Evolutionary conservation across 2,888 invertebrate species (phyloP).

Genomic region (Philereme vetulata): DNA sequence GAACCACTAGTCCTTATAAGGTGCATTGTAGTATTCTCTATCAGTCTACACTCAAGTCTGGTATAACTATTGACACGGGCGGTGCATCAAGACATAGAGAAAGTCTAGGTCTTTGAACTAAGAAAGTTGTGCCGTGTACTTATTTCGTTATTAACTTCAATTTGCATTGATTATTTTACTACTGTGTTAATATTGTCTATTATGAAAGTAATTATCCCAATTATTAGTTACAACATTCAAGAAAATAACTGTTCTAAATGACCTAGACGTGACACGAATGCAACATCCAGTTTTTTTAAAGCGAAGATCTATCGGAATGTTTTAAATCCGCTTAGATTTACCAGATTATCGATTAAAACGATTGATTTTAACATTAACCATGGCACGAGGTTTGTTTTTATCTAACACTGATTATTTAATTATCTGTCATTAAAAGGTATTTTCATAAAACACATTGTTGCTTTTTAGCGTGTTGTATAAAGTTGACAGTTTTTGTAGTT

Average conservation of each 20-base stretch:
- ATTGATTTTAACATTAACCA: not conserved
- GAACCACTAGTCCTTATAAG: too few species aligned
- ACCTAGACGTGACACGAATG: too few species aligned
- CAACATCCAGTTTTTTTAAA: too few species aligned
- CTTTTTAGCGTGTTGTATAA: not conserved
- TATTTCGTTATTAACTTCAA: not conserved
- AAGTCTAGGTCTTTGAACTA: constrained; percentile 46
- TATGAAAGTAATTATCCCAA: too few species aligned
- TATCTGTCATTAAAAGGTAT: not conserved
- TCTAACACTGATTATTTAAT: not conserved
- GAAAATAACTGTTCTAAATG: too few species aligned
- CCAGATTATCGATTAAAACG: not conserved
- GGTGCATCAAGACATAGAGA: constrained; percentile 38
- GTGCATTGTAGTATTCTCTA: too few species aligned
- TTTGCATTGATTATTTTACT: too few species aligned
- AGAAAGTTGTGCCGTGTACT: constrained; percentile 40
- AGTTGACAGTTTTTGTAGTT: not conserved
- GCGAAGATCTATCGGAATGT: not conserved
- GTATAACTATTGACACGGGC: not conserved
- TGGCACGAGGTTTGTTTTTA: constrained; percentile 11
- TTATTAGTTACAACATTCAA: too few species aligned
- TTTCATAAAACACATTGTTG: not conserved
- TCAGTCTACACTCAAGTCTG: not conserved
- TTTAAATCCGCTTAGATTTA: not conserved
- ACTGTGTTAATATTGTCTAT: too few species aligned